Evolutionary conservation across 2,888 invertebrate species (phyloP).

Genomic region (Hylaea fasciaria): DNA sequence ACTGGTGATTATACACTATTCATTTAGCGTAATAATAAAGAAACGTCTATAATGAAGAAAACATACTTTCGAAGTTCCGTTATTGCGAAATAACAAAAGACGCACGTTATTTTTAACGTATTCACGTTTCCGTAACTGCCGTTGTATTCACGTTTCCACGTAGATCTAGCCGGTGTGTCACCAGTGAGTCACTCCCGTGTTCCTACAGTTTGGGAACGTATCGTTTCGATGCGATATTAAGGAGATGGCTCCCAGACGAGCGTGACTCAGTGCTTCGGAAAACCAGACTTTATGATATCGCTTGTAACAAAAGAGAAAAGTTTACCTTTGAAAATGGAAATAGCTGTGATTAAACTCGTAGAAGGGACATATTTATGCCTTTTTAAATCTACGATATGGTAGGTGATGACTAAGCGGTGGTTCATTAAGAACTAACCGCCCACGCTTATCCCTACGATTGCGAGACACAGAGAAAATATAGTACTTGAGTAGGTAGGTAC

Average conservation of each 20-base stretch:
- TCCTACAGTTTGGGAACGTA: constrained; percentile 52
- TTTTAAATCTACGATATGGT: too few species aligned
- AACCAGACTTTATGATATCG: constrained; percentile 19
- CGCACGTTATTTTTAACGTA: neutral
- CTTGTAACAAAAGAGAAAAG: constrained; percentile 7
- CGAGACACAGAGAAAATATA: too few species aligned
- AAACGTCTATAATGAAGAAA: too few species aligned
- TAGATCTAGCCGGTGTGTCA: neutral
- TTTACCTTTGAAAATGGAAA: neutral
- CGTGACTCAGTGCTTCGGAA: constrained; percentile 49
- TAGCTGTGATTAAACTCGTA: neutral
- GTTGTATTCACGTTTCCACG: neutral
- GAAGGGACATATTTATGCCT: too few species aligned
- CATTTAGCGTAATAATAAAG: too few species aligned
- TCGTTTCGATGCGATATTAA: constrained; percentile 51
- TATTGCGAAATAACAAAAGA: neutral
- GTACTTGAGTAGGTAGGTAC: too few species aligned
- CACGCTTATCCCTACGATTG: too few species aligned
- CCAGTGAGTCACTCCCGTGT: constrained; percentile 35
- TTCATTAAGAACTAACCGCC: too few species aligned
- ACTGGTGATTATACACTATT: too few species aligned
- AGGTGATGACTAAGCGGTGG: too few species aligned
- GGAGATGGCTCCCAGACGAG: constrained; percentile 53
- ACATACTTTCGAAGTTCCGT: too few species aligned
- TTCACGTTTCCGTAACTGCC: neutral